Evolutionary conservation across 64 coral and sea anemone genomes (phyloP).

Genomic region (Platygyra sinensis): DNA sequence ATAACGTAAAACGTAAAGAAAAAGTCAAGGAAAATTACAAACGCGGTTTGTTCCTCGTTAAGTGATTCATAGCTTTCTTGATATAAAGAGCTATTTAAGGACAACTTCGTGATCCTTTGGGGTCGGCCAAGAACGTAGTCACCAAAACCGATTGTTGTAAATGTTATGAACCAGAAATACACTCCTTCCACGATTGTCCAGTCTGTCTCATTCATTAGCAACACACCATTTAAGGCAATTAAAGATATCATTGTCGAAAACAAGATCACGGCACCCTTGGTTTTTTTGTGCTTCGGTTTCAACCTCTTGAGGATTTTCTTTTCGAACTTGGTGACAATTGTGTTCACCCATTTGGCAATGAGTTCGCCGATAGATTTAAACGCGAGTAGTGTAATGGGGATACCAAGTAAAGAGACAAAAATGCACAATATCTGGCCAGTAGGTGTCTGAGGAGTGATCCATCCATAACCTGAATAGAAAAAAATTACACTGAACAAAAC

Average conservation of each 20-base stretch:
- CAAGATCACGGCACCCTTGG: constrained; percentile 26
- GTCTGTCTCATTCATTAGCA: background rate
- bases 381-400: constrained; percentile 26
- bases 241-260: background rate
- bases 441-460: constrained; percentile 30
- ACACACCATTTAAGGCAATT: no score
- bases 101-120: background rate
- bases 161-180: constrained; percentile 64
- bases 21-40: background rate
- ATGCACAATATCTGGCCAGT: constrained; percentile 6
- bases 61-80: background rate
- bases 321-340: constrained; percentile 19
- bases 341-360: constrained; percentile 17
- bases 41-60: background rate
- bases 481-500: background rate
- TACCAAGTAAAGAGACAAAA: background rate
- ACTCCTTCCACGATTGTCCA: constrained; percentile 28
- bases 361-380: constrained; percentile 37
- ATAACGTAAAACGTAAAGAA: background rate
- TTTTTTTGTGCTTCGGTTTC: constrained; percentile 9
- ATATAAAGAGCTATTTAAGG: background rate
- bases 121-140: constrained; percentile 18
- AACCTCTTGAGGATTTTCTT: constrained; percentile 18
- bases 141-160: constrained; percentile 66
- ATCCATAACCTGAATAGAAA: constrained; percentile 20